Evolutionary conservation across 1,140 invertebrate species (phyloP), one percentile per base, ranked within the genome.

Genomic region (Druon quercuslanigerum): DNA sequence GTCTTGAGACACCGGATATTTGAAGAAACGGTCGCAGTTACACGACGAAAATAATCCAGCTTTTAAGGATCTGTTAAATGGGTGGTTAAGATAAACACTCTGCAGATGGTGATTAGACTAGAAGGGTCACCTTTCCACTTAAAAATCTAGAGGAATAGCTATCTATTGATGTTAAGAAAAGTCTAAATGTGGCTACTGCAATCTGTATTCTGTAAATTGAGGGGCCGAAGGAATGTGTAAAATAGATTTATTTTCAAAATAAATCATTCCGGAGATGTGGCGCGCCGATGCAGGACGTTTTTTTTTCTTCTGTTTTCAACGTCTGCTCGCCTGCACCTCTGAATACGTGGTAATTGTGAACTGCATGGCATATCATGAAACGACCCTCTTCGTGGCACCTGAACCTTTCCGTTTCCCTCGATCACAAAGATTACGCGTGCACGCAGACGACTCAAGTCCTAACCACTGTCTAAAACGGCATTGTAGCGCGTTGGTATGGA

Each of bases 401-500:
- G 60, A 66, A 33, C 40, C 60, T 66, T 7, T 78, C 78, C 76
- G 80, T 82, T 83, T 83, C 77, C 82, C 79, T 57, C 78, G 82
- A 83, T 83, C 78, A 80, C 76, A 79, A 81, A 81, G 82, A 83
- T 83, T 83, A 81, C 74, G 57, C 76, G 77, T 75, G 79, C 82
- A 83, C 79, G 82, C 82, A 83, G 66, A 51, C 74, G 46, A 70
- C 50, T 76, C 74, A 71, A 51, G 77, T 84, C 79, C 83, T 85
- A 87, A 87, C 87, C 83, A 82, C 83, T 82, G 81, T 86, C 82
- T 86, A 85, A 87, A 85, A 82, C 83, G 81, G 84, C 87, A 87
- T 85, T 87, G 85, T 83, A 80, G 85, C 87, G 87, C 87, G 87
- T 88, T 84, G 79, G 86, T 87, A 88, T 87, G 87, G 87, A 88